Conservation (phyloP, 1,140 invertebrate genomes). For the Drosophila fuyamai region DNA sequence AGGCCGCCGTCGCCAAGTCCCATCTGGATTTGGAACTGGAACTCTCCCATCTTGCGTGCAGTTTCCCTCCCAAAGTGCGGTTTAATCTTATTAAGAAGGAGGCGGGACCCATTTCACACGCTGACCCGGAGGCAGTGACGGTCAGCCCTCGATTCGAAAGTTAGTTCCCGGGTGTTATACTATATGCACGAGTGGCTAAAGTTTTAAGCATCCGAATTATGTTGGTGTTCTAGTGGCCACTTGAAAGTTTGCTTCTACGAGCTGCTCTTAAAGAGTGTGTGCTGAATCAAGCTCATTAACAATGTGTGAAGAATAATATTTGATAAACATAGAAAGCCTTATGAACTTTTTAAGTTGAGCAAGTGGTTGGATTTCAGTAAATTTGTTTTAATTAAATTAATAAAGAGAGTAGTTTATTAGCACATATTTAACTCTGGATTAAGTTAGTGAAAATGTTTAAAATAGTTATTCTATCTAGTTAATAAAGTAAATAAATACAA, state of each 20-base stretch:
- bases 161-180: constrained; percentile 10
- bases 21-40: background rate
- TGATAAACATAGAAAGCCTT: constrained; percentile 4
- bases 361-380: background rate
- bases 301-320: constrained; percentile 14
- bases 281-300: constrained; percentile 35
- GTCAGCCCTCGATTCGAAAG: constrained; percentile 23
- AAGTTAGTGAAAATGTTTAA: background rate
- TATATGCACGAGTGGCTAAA: constrained; percentile 1
- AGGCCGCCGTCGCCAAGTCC: constrained; percentile 36
- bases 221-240: constrained; percentile 55
- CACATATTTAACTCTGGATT: background rate
- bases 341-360: constrained; percentile 6
- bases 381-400: background rate
- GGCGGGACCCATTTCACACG: constrained; percentile 48
- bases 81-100: constrained; percentile 54
- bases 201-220: constrained; percentile 19
- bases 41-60: constrained; percentile 16
- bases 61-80: constrained; percentile 50
- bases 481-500: background rate
- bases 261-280: constrained; percentile 21
- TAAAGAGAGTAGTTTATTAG: background rate
- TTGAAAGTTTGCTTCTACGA: constrained; percentile 17
- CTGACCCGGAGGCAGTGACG: constrained; percentile 45
- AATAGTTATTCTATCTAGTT: no score